Evolutionary conservation across 2,113 vertebrate species (phyloP).

Genomic region (Sigmodon hispidus): DNA sequence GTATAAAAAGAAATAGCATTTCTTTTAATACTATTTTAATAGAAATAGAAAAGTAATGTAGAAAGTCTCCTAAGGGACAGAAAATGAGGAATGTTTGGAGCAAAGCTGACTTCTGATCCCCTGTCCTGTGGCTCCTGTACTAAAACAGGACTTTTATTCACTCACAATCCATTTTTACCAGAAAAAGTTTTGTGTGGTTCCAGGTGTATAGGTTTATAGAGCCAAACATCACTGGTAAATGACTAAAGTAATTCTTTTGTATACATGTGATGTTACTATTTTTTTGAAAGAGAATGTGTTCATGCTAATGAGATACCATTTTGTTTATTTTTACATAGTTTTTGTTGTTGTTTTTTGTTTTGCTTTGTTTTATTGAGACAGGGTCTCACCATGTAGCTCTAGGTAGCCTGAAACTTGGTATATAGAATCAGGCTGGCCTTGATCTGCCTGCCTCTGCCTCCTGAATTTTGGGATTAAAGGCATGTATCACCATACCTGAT

Average conservation of each 20-base stretch:
- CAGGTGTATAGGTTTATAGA: background rate
- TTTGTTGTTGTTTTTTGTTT: background rate
- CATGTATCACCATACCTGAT: background rate
- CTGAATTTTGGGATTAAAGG: background rate
- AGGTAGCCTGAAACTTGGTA: background rate
- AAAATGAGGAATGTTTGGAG: background rate
- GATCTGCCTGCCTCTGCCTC: background rate
- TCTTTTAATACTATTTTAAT: too few relatives aligned
- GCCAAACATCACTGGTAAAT: background rate
- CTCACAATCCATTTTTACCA: background rate
- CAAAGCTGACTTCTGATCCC: background rate
- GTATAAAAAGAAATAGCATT: background rate
- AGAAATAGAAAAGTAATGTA: background rate
- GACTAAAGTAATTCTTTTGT: background rate
- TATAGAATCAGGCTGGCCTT: background rate
- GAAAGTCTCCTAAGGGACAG: background rate
- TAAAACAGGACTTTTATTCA: background rate
- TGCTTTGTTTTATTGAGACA: background rate
- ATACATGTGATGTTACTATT: background rate
- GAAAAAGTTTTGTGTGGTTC: background rate
- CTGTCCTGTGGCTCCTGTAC: background rate
- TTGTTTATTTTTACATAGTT: background rate
- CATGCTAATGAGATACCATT: background rate
- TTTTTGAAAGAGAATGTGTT: background rate
- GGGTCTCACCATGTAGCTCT: background rate